phyloP scores from a whole-genome alignment of 2,113 vertebrate genomes.

The Indri indri region DNA sequence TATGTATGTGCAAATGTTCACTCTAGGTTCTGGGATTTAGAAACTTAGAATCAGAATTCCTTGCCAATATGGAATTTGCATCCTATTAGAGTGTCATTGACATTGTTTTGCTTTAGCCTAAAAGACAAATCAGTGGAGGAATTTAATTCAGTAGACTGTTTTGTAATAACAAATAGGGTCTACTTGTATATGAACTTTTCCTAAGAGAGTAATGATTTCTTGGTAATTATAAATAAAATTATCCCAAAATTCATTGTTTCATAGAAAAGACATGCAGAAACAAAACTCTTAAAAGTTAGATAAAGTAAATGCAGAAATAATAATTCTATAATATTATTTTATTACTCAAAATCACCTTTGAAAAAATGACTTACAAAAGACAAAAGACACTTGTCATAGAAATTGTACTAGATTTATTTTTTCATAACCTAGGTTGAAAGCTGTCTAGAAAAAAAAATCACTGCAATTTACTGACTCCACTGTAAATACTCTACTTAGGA shows the following conservation, averaged over 20 bases:
- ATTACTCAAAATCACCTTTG: not conserved
- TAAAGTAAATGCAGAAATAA: not conserved
- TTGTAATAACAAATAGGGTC: constrained; percentile 8
- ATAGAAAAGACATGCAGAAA: not conserved
- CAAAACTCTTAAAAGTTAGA: not conserved
- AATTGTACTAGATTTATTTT: not conserved
- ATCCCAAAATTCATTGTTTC: not conserved
- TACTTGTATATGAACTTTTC: not conserved
- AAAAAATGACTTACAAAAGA: not conserved
- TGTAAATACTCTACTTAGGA: constrained; percentile 8
- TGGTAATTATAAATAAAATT: not conserved
- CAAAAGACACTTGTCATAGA: not conserved
- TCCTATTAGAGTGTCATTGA: not conserved
- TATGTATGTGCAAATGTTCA: not conserved
- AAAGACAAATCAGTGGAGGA: constrained; percentile 46
- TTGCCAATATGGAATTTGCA: not conserved
- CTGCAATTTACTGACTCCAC: not conserved
- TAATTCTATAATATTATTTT: not conserved
- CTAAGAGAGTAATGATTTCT: constrained; percentile 7
- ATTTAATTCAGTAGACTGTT: constrained; percentile 55
- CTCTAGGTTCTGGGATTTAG: not conserved
- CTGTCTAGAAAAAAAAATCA: not conserved
- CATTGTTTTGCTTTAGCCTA: not conserved
- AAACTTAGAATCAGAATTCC: not conserved
- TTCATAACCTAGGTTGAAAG: not conserved